A percentile compares a stretch with the other conserved stretches of the same genome.
phyloP scores from a whole-genome alignment of 2,888 invertebrate species.

The Chrysolina haemoptera region DNA sequence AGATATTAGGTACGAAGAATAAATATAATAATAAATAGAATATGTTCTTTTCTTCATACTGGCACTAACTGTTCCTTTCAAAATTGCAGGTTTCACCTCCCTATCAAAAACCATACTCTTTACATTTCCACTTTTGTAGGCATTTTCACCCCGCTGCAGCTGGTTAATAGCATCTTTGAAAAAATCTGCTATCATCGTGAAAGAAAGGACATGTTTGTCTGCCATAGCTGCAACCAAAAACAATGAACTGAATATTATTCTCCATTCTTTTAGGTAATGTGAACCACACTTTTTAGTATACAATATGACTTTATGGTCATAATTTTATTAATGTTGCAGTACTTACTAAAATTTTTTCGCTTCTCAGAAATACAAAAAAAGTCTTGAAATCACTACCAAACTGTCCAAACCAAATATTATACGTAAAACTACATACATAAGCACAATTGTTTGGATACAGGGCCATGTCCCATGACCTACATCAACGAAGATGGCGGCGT shows the following conservation, averaged over 20 bases:
- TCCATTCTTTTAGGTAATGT: not conserved
- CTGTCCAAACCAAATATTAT: not conserved
- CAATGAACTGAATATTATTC: not conserved
- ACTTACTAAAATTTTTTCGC: not conserved
- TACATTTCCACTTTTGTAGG: conserved; percentile 2
- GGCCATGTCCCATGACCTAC: not conserved
- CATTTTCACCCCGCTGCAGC: not conserved
- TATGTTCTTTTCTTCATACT: conserved; percentile 17
- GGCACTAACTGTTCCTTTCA: conserved; percentile 10
- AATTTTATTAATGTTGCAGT: not conserved
- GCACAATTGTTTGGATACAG: not conserved
- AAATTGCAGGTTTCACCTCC: not conserved
- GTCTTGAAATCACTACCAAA: not conserved
- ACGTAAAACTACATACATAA: not conserved
- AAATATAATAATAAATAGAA: not conserved
- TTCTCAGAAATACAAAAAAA: not conserved
- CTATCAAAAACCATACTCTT: not conserved
- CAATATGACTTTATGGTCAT: not conserved
- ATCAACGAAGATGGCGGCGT: not conserved
- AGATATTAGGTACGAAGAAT: not conserved
- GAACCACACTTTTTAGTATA: not conserved
- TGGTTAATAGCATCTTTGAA: not conserved
- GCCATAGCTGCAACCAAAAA: not conserved
- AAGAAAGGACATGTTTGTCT: not conserved
- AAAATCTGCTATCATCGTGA: not conserved